A percentile compares a stretch with the other conserved stretches of the same genome.
These are phyloP conservation scores for Actenoides hombroni DNA, from an alignment of 2,113 vertebrate species.

Conservation along the genomic window DNA sequence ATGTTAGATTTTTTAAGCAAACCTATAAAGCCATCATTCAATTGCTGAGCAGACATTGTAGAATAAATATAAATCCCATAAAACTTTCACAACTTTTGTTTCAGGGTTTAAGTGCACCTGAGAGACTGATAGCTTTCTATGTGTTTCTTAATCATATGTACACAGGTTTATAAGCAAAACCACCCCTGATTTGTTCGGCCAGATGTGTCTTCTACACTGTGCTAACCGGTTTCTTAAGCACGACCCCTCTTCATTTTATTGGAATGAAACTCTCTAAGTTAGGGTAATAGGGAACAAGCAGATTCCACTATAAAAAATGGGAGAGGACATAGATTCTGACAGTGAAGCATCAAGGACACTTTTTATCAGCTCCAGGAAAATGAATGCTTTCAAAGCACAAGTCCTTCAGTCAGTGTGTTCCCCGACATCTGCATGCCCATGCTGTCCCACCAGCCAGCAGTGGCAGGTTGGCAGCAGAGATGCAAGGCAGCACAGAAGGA, in stretches of 20 bases:
- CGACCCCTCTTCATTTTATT: background rate
- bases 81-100: background rate
- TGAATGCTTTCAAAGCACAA: background rate
- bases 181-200: background rate
- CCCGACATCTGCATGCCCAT: fast-evolving
- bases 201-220: background rate
- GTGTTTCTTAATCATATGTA: background rate
- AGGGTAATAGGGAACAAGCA: background rate
- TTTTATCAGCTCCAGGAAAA: background rate
- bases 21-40: background rate
- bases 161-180: background rate
- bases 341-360: background rate
- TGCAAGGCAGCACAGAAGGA: background rate
- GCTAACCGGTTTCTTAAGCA: background rate
- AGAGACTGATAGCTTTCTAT: background rate
- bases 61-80: background rate
- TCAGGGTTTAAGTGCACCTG: background rate
- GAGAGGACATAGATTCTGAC: background rate
- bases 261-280: background rate
- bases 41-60: background rate
- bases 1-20: background rate
- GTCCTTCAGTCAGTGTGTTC: background rate
- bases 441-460: background rate
- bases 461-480: background rate
- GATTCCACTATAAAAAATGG: background rate